phyloP scores from a whole-genome alignment of 2,888 invertebrate species.

The Chaitophorus viminalis region DNA sequence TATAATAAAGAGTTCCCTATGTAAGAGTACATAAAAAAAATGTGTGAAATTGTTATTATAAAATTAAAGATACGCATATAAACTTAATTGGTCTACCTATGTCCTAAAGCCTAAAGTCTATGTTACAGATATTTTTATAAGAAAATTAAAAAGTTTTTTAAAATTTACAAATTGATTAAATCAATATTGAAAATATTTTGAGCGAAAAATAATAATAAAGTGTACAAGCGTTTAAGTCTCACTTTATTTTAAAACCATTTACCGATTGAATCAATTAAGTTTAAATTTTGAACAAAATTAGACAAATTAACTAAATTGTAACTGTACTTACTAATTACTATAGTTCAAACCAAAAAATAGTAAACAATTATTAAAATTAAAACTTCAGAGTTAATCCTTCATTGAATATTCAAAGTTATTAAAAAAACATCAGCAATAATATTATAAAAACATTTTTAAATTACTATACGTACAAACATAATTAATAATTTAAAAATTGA shows the following conservation, averaged over 20 bases:
- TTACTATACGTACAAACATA: no score
- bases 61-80: no score
- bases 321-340: no score
- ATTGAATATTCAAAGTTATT: no score
- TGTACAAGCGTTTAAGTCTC: slow-evolving; percentile 49
- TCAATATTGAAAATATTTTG: neutral
- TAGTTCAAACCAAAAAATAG: neutral
- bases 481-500: neutral
- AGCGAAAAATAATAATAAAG: neutral
- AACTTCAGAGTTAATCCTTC: no score
- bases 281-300: neutral
- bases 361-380: no score
- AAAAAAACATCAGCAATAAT: no score
- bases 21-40: no score
- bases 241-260: neutral
- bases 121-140: neutral
- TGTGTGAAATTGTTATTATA: no score
- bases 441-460: no score
- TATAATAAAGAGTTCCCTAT: no score
- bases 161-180: neutral
- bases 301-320: neutral
- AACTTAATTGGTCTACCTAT: neutral
- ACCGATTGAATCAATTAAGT: neutral
- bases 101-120: neutral
- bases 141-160: no score